A percentile compares a stretch with the other conserved stretches of the same genome.
Evolutionary conservation across 1,140 invertebrate species (phyloP).

Genomic region (Penaeus vannamei): DNA sequence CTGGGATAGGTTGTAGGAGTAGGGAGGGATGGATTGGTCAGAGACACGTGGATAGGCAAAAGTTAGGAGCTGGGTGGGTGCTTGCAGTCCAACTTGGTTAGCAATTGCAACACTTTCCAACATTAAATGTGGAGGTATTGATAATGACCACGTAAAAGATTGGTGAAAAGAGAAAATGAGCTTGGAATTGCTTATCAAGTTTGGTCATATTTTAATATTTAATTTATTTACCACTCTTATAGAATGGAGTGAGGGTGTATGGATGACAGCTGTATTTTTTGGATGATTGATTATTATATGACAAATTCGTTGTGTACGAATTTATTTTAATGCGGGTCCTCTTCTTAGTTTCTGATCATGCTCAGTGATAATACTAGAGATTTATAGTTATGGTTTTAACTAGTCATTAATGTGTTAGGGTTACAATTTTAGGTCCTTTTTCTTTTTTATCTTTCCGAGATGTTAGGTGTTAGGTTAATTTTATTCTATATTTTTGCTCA

Average conservation of each 20-base stretch:
- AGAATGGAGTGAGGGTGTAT: constrained; percentile 23
- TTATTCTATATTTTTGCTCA: constrained; percentile 61
- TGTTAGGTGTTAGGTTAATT: constrained; percentile 60
- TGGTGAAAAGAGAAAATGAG: neutral
- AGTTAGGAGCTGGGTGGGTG: constrained; percentile 65
- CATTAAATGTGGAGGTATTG: neutral
- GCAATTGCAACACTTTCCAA: neutral
- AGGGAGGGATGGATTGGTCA: constrained; percentile 45
- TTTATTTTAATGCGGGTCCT: constrained; percentile 64
- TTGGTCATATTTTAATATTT: constrained; percentile 17
- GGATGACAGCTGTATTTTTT: constrained; percentile 33
- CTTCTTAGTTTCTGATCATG: constrained; percentile 57
- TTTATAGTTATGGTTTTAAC: constrained; percentile 55
- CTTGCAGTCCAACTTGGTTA: constrained; percentile 13
- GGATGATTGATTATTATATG: constrained; percentile 43
- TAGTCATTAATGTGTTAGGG: constrained; percentile 66
- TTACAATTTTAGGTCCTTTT: constrained; percentile 35
- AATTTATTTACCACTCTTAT: too few species aligned
- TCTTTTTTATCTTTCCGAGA: constrained; percentile 50
- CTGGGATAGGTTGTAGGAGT: constrained; percentile 50
- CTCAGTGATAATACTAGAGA: constrained; percentile 57
- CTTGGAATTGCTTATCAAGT: neutral
- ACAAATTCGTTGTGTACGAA: constrained; percentile 55
- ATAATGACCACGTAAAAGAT: neutral
- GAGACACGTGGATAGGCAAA: constrained; percentile 58